Evolutionary conservation across 2,113 vertebrate genomes (phyloP), one percentile per base, ranked within the genome.

Genomic region (Engystomops pustulosus): DNA sequence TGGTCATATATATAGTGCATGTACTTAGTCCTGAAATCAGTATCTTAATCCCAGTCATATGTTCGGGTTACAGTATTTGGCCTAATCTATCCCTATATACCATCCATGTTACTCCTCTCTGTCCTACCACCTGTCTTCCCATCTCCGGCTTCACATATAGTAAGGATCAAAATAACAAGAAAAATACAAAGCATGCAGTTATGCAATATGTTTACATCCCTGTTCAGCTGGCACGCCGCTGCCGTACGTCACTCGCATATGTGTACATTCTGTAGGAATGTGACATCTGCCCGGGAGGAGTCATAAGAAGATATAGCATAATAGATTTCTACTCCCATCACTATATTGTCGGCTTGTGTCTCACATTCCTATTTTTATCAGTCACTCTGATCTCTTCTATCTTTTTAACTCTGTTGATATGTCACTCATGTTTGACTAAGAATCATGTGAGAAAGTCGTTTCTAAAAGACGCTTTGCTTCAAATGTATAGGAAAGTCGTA

Each of bases 181-280:
- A 1, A 23, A 32, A 76, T 34, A 75, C 6, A 11, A 38, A 18
- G 32, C 47, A 27, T 14, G 32, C 23, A 6, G 47, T 82, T 82
- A 45, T 72, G 68, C 38, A 82, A 82, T 27, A 23, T 82, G 80
- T 82, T 82, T 82, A 60, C 51, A 60, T 12, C 60, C 0, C 27
- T 4, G 17, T 38, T 38, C 55, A 51, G 41, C 58, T 44, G 76
- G 15, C n/a, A 65, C 65, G 49, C 23, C 36, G 5, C 27, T 62
- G 38, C 23, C 55, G 34, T 44, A 47, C 11, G 38, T 83, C 70
- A 47, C 41, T 38, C 38, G 45, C 55, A 25, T 23, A 83, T 23
- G 41, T 75, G 7, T 74, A 41, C 55, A 23, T 45, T 25, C 58
- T 72, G 74, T 41, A 75, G 34, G 70, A 75, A 83, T 47, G 69